Percentiles rank a stretch among this genome's conserved stretches.
phyloP scores from a whole-genome alignment of 1,140 invertebrate species.

The Pseudomyrmex flavicornis region DNA sequence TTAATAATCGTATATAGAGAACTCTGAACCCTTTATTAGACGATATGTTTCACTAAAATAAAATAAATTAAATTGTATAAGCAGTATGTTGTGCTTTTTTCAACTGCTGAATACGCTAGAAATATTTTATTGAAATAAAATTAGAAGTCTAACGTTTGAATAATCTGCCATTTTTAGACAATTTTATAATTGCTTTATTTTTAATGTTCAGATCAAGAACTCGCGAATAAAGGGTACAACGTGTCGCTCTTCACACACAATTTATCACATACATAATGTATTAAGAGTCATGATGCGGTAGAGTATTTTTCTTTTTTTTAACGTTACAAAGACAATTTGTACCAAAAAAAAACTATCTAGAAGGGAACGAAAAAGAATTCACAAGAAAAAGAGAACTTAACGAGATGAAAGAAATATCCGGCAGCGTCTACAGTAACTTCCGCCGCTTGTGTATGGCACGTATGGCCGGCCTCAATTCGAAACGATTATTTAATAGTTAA shows the following conservation, averaged over 20 bases:
- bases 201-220: conserved; percentile 9
- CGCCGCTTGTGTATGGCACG: conserved; percentile 63
- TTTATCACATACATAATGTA: conserved; percentile 22
- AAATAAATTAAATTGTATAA: neutral
- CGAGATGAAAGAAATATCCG: conserved; percentile 26
- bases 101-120: too few species aligned
- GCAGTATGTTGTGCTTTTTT: too few species aligned
- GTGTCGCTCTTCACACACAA: conserved; percentile 6
- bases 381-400: neutral
- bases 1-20: neutral
- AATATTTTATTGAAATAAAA: neutral
- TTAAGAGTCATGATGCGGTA: conserved; percentile 2
- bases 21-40: conserved; percentile 19
- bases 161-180: neutral
- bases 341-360: neutral
- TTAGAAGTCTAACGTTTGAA: too few species aligned
- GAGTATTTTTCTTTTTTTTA: conserved; percentile 31
- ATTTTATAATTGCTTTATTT: conserved; percentile 2
- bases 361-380: neutral
- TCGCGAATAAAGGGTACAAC: conserved; percentile 14
- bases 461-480: conserved; percentile 83
- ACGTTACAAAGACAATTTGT: conserved; percentile 7
- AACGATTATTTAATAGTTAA: conserved; percentile 85
- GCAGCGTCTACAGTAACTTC: conserved; percentile 34
- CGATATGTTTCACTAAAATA: neutral